Percentiles rank a stretch among this genome's conserved stretches.
Conservation (phyloP, 2,113 vertebrate species). For the Sminthopsis crassicaudata region DNA sequence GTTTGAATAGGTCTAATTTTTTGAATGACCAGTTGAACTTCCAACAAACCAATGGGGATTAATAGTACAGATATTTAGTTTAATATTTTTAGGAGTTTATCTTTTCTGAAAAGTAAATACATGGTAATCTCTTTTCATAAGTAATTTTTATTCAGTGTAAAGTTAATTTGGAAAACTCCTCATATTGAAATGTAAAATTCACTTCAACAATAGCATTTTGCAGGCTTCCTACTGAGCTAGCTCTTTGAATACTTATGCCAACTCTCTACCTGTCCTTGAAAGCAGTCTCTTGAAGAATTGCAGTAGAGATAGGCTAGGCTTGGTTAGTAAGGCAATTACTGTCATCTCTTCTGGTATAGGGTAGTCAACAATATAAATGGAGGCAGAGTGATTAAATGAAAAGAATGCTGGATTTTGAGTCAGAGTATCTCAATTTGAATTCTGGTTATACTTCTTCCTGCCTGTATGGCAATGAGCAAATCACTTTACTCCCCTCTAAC, state of each 20-base stretch:
- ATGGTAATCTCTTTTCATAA: slow-evolving; percentile 64
- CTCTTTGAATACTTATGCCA: slow-evolving; percentile 2
- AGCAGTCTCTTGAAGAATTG: neutral
- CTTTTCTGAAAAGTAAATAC: slow-evolving; percentile 56
- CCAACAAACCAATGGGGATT: slow-evolving; percentile 16
- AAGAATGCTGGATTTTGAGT: neutral
- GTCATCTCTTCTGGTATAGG: neutral
- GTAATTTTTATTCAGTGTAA: slow-evolving; percentile 48
- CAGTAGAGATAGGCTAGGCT: neutral
- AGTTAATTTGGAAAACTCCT: slow-evolving; percentile 59
- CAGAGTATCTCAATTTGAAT: neutral
- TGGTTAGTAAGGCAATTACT: neutral
- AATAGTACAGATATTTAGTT: slow-evolving; percentile 39
- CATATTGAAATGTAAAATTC: slow-evolving; percentile 34
- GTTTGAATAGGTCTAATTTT: slow-evolving; percentile 4
- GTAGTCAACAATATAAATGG: neutral
- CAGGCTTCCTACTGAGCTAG: neutral
- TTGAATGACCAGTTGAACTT: neutral
- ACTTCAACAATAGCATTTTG: slow-evolving; percentile 29
- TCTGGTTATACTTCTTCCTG: neutral
- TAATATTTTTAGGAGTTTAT: slow-evolving; percentile 56
- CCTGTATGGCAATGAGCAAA: neutral
- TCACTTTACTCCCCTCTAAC: neutral
- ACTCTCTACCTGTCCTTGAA: neutral
- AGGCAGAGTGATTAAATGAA: neutral